A percentile compares a stretch with the other conserved stretches of the same genome.
Conservation (phyloP, 2,797 vertebrate genomes). For the Hirundo rustica region DNA sequence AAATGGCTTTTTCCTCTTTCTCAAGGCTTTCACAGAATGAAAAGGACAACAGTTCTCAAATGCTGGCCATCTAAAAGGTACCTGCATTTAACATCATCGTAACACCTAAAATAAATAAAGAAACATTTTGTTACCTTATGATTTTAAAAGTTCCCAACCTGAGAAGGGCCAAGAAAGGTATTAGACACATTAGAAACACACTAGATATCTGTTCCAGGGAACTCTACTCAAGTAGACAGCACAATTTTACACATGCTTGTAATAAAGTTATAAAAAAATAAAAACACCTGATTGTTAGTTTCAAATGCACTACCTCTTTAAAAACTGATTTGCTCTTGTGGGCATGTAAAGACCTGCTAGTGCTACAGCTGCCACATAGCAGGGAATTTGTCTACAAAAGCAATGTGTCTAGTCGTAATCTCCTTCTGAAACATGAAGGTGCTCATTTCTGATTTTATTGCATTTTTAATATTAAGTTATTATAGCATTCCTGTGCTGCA, state of each 20-base stretch:
- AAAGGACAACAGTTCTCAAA: not conserved
- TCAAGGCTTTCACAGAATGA: not conserved
- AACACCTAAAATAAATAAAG: not conserved
- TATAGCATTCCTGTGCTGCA: not conserved
- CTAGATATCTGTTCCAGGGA: not conserved
- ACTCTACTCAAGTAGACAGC: not conserved
- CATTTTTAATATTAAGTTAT: constrained; percentile 43
- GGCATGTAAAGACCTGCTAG: constrained; percentile 4
- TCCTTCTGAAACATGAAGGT: not conserved
- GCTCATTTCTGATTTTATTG: constrained; percentile 39
- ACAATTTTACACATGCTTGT: not conserved
- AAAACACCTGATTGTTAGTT: not conserved
- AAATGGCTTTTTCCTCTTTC: not conserved
- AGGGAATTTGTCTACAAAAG: not conserved
- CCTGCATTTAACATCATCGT: not conserved
- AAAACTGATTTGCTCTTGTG: not conserved
- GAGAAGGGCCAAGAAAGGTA: not conserved
- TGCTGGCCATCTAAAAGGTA: not conserved
- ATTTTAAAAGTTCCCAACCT: not conserved
- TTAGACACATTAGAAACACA: not conserved
- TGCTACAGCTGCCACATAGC: not conserved
- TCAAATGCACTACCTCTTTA: not conserved
- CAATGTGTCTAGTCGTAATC: not conserved
- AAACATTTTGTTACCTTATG: not conserved
- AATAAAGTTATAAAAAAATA: not conserved